Evolutionary conservation across 2,113 vertebrate species (phyloP), one percentile per base, ranked within the genome.

Genomic region (Chinchilla lanigera): DNA sequence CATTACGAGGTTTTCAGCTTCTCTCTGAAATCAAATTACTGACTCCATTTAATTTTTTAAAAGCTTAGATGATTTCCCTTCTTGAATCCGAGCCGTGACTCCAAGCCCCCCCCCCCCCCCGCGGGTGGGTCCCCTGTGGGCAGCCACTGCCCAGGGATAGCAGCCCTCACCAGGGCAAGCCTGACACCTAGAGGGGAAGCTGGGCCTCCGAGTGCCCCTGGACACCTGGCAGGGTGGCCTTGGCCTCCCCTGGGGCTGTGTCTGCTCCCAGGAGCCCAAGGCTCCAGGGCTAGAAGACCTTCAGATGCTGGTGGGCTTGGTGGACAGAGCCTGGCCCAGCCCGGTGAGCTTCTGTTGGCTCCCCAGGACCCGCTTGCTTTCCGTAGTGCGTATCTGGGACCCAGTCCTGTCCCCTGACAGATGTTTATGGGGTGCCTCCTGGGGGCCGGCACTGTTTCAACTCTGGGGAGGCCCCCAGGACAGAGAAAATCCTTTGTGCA

Each of bases 181-280:
- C 98, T 98, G 98, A 98, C 98, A 98, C 96, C 98, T 98, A 98
- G 95, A 98, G 98, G 98, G 98, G 98, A 97, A 86, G 87, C 20
- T 50, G 98, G 99, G 58, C 33, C 98, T 98, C 97, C 98, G 98
- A 98, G 98, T 98, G 98, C 98, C 98, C 98, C 97, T 92, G 99
- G 99, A 98, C 97, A 98, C 98, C 90, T 52, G 98, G 98, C 99
- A 98, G 98, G 98, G 52, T 16, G 38, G 5, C 35, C 41, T 78
- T 4, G 0, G 41, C 24, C 41, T 41, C 65, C 58, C 58, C 38
- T 0, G 17, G 60, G 60, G 38, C 73, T 63, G 63, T 20, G 3
- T n/a, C 14, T 24, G 41, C 71, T 81, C 92, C 2, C 19, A 3
- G 44, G 28, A 71, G 52, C 47, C 63, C 28, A 1, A 3, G 5